Percentiles rank a stretch among this genome's conserved stretches.
Conservation (phyloP, 2,888 invertebrate genomes). For the Carterocephalus palaemon region DNA sequence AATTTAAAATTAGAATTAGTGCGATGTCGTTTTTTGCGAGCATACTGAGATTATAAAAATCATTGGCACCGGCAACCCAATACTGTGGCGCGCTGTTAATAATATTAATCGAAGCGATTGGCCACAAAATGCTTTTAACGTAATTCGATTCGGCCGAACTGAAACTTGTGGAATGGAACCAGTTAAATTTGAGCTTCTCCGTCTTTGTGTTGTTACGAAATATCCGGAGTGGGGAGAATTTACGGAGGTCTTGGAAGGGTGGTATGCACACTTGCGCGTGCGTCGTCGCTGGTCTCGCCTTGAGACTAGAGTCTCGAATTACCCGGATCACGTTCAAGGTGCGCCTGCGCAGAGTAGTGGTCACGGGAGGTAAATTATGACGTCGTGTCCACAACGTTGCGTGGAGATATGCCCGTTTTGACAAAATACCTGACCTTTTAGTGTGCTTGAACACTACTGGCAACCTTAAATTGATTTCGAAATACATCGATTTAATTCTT, state of each 20-base stretch:
- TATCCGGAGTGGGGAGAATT: conserved; percentile 42
- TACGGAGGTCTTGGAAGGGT: conserved; percentile 50
- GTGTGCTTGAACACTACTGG: conserved; percentile 9
- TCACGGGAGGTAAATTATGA: conserved; percentile 49
- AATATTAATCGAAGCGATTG: conserved; percentile 71
- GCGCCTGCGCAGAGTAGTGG: conserved; percentile 54
- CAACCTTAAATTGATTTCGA: conserved; percentile 1
- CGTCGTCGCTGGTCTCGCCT: conserved; percentile 63
- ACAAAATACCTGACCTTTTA: conserved; percentile 34
- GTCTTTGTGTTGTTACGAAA: conserved; percentile 40
- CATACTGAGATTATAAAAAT: conserved; percentile 36
- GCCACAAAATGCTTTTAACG: conserved; percentile 73
- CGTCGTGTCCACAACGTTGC: conserved; percentile 41
- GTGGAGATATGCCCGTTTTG: conserved; percentile 30
- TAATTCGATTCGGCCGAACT: conserved; percentile 71
- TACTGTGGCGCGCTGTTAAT: conserved; percentile 54
- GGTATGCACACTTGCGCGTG: conserved; percentile 54
- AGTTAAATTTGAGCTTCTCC: conserved; percentile 47
- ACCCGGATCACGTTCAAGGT: conserved; percentile 77
- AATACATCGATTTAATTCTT: conserved; percentile 28
- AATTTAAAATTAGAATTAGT: conserved; percentile 4
- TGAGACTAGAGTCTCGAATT: conserved; percentile 70
- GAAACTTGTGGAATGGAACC: conserved; percentile 64
- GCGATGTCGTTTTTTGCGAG: conserved; percentile 3
- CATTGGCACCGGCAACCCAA: conserved; percentile 59